Base-by-base conservation (phyloP, 2,888 invertebrate genomes). In the Homarus gammarus region DNA sequence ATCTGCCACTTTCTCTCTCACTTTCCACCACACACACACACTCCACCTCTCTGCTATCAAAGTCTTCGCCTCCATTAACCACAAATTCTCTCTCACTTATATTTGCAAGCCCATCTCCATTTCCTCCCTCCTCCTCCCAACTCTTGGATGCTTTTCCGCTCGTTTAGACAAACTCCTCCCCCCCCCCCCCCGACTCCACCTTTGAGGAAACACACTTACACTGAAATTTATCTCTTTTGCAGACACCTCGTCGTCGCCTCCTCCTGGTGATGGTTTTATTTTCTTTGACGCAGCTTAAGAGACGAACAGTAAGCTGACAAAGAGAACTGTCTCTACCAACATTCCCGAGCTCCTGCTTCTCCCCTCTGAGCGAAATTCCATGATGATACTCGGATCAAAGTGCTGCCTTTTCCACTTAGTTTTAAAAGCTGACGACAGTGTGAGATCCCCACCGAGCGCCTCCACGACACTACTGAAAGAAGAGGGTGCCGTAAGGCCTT, bases 251-350 rank as follows among this genome's bases (percentile, higher is more conserved):
- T 75, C 75, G 44, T 31, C 75, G n/a, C 38, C 44, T 49, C 49
- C 38, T 38, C 44, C 31, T 44, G 75, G 12, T 44, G 44, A 38
- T 75, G 75, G 75, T 49, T 44, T 75, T 75, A 75, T 75, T 75
- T 75, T 49, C 75, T 49, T 75, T 75, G 75, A 75, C 27, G 75
- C 44, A 49, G 40, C 75, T 44, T n/a, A n/a, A 31, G 12, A 75
- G 75, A 75, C 75, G 75, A n/a, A n/a, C n/a, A n/a, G n/a, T 49
- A 49, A 49, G 44, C 22, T 75, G 75, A 75, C 75, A 75, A 75
- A 75, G 75, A 49, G 49, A 75, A 44, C 44, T 27, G 44, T 49
- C 44, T 10, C n/a, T 40, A 2, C 75, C n/a, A 49, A 44, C 75
- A 75, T 75, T 64, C 75, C 27, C n/a, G 75, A 75, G 44, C 27